Evolutionary conservation across 2,888 invertebrate species (phyloP).

Genomic region (Blastobasis lacticolella): DNA sequence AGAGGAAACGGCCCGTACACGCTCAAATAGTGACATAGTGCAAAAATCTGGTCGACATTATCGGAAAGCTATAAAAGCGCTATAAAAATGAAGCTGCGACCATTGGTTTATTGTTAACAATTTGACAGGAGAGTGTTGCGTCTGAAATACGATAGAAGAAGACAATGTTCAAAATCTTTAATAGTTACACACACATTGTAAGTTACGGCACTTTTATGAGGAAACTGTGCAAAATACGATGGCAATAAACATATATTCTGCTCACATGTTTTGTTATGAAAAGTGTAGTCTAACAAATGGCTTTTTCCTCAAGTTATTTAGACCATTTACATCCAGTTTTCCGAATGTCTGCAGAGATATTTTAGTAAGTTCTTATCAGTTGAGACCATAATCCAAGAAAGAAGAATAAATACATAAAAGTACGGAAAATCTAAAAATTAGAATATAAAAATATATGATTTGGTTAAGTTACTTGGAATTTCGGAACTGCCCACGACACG

Average conservation of each 20-base stretch:
- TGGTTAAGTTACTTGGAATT: too few species aligned
- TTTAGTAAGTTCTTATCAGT: too few species aligned
- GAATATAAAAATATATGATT: too few species aligned
- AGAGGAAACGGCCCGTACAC: too few species aligned
- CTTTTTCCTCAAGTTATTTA: too few species aligned
- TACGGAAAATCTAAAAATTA: too few species aligned
- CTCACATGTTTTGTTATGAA: neutral
- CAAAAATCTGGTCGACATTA: conserved; percentile 8
- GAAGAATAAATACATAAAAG: too few species aligned
- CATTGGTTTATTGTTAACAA: conserved; percentile 17
- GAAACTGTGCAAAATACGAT: neutral
- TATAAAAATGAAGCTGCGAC: conserved; percentile 18
- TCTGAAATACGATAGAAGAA: neutral
- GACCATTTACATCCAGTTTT: too few species aligned
- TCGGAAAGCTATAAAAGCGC: conserved; percentile 20
- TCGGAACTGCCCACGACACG: too few species aligned
- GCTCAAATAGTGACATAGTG: neutral
- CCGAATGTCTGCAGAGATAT: too few species aligned
- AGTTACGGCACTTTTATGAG: neutral
- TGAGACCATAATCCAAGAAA: too few species aligned
- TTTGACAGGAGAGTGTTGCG: conserved; percentile 7
- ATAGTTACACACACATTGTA: neutral
- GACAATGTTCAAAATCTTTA: neutral
- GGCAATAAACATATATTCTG: neutral
- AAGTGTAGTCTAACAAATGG: neutral